phyloP scores from a whole-genome alignment of 2,888 invertebrate genomes.

The Tipula vernalis region DNA sequence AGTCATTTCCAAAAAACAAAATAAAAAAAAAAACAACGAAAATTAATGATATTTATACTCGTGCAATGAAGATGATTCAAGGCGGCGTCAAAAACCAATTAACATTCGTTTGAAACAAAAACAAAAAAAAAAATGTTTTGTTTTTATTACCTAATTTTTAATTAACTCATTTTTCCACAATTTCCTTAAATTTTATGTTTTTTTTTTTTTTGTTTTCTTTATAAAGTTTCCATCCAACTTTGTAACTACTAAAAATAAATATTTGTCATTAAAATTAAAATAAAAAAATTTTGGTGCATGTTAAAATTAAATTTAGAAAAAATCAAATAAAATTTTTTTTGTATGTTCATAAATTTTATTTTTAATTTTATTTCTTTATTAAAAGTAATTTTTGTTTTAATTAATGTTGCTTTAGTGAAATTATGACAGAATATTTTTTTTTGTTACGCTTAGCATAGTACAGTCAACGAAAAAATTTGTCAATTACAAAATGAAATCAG shows the following conservation, averaged over 20 bases:
- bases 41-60: not conserved
- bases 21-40: not conserved
- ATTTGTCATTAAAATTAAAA: not conserved
- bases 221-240: not conserved
- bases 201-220: not conserved
- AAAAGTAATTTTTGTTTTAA: not conserved
- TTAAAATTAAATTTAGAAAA: not conserved
- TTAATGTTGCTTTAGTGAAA: not conserved
- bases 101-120: not conserved
- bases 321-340: not conserved
- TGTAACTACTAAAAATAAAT: not conserved
- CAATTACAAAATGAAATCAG: too few species aligned
- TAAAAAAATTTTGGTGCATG: not conserved
- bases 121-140: not conserved
- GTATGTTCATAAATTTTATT: not conserved
- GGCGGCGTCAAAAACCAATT: not conserved
- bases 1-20: not conserved
- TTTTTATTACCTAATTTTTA: not conserved
- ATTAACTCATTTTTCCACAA: slow-evolving; percentile 4
- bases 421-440: not conserved
- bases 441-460: not conserved
- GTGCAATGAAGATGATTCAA: not conserved
- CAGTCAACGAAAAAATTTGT: not conserved
- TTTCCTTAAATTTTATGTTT: not conserved
- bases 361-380: not conserved